Conservation (phyloP, 2,888 invertebrate species). For the Chromoteleia sp. region DNA sequence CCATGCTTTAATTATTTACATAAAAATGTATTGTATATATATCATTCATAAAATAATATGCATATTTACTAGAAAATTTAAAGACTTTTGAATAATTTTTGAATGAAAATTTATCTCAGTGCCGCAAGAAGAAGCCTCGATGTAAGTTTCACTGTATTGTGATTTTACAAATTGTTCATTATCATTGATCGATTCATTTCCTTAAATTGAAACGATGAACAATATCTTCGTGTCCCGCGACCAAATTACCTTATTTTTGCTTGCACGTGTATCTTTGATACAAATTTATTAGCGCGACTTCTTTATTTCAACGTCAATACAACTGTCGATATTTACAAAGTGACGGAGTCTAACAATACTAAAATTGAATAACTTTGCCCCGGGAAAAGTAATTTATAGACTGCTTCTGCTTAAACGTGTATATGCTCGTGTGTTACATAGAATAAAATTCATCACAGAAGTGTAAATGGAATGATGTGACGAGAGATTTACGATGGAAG, state of each 20-base stretch:
- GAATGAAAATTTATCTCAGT: too few species aligned
- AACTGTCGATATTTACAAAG: conserved; percentile 33
- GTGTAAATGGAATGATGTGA: conserved; percentile 50
- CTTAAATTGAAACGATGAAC: conserved; percentile 4
- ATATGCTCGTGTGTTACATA: conserved; percentile 27
- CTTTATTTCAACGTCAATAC: neutral
- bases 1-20: conserved; percentile 12
- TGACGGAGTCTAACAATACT: conserved; percentile 1
- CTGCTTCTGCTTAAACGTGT: neutral
- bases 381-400: conserved; percentile 16
- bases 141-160: too few species aligned
- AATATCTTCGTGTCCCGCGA: conserved; percentile 1
- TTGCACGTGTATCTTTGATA: conserved; percentile 29
- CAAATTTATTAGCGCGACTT: conserved; percentile 8
- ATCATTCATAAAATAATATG: too few species aligned
- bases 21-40: neutral
- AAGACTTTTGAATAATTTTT: too few species aligned
- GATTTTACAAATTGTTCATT: too few species aligned
- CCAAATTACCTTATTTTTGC: too few species aligned
- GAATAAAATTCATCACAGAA: conserved; percentile 46
- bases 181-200: neutral
- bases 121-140: too few species aligned
- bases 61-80: too few species aligned
- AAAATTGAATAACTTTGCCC: conserved; percentile 9
- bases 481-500: conserved; percentile 34